Evolutionary conservation across 1,140 invertebrate genomes (phyloP), one percentile per base, ranked within the genome.

Genomic region (Pomacea maculata): DNA sequence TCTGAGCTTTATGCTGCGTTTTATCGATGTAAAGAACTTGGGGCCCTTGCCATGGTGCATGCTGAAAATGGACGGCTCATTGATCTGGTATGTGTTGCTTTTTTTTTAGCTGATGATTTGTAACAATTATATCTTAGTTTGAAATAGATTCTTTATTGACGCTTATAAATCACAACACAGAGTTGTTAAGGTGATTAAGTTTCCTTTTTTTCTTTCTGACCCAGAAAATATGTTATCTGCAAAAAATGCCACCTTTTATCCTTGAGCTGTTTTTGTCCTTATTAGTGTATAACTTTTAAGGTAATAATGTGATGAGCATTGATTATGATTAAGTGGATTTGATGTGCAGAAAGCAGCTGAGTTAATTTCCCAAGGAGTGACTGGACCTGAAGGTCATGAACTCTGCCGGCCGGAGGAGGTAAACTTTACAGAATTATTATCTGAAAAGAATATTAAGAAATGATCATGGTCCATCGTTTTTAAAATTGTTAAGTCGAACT

Each of bases 51-150:
- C 64, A 95, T 95, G 94, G 96, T 99, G 0, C 98, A 99, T 92
- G 98, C 98, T 14, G 98, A 99, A 92, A 99, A 99, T 92, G 98
- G 98, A 0, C 94, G 96, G 86, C 94, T 99, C 65, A 97, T 99
- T 88, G 94, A 94, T 9, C 95, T 94, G 92, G 94, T 95, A 89
- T 85, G 83, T 79, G 14, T 68, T 70, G 57, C 71, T 19, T 72
- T 45, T 45, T 25, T 65, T 34, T 29, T 19, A 14, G 55, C 14
- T 57, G 14, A 9, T 10, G 9, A 57, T 14, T 1, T 14, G 57
- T 14, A 14, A 17, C 57, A 14, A 3, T 17, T 61, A 61, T 61
- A 61, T 61, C 57, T 61, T 61, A 45, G 6, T 45, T 45, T 45
- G 1, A 61, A 17, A 9, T 11, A 61, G 8, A 61, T 61, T 61